These are phyloP conservation scores for Acropternis orthonyx DNA, from an alignment of 2,797 vertebrate genomes.

Conservation along the genomic window DNA sequence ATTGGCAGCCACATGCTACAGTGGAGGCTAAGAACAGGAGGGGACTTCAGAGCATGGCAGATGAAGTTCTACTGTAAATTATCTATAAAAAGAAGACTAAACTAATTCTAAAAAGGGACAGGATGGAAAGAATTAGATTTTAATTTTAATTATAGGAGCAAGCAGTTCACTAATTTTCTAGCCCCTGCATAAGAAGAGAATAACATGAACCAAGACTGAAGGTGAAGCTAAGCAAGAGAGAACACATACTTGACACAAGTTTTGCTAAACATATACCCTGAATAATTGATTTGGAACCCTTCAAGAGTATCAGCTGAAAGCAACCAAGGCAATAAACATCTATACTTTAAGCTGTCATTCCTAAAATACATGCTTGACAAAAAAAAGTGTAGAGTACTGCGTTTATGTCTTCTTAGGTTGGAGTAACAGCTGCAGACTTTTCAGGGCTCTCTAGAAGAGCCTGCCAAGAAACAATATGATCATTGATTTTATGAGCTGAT, in stretches of 20 bases:
- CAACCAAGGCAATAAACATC: neutral
- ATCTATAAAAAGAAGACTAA: neutral
- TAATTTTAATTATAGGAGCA: neutral
- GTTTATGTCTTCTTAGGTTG: neutral
- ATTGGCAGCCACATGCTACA: neutral
- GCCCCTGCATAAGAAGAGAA: neutral
- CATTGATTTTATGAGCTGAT: conserved; percentile 25
- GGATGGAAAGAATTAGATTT: neutral
- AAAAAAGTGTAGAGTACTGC: neutral
- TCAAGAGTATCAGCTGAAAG: neutral
- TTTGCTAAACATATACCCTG: neutral
- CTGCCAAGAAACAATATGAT: neutral
- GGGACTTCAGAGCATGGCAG: neutral
- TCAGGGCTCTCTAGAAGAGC: neutral
- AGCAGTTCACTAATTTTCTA: neutral
- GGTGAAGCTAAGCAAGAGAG: neutral
- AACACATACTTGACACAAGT: neutral
- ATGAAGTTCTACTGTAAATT: neutral
- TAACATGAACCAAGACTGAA: neutral
- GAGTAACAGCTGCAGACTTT: conserved; percentile 27
- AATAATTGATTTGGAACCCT: neutral
- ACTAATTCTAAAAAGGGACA: neutral
- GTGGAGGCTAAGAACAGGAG: neutral
- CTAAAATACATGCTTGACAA: neutral
- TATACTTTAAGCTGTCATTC: neutral